A percentile compares a stretch with the other conserved stretches of the same genome.
Evolutionary conservation across 2,797 vertebrate species (phyloP).

Genomic region (Gorsachius magnificus): DNA sequence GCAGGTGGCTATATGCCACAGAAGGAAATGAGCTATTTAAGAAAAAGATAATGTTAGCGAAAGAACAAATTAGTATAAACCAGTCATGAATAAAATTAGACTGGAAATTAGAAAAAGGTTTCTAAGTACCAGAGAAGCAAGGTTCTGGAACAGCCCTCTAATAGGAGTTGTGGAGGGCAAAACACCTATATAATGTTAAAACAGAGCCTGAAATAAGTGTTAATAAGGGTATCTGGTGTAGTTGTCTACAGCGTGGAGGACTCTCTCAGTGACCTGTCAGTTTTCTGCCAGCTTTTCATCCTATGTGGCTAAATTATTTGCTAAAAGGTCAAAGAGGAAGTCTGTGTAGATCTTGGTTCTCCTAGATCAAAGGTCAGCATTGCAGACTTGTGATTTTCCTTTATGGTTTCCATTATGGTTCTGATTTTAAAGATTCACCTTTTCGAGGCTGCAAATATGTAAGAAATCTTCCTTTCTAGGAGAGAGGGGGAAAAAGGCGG

Average conservation of each 20-base stretch:
- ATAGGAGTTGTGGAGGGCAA: neutral
- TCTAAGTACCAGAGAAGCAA: conserved; percentile 25
- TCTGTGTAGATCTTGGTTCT: neutral
- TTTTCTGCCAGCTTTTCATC: neutral
- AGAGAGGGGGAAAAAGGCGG: neutral
- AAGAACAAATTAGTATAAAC: conserved; percentile 42
- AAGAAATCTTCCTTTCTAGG: neutral
- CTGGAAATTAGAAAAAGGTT: conserved; percentile 33
- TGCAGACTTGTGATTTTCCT: neutral
- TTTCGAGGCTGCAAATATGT: neutral
- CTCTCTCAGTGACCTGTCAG: neutral
- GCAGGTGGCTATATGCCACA: neutral
- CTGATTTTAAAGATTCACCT: neutral
- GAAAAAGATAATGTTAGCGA: conserved; percentile 10
- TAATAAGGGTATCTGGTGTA: neutral
- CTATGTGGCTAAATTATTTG: neutral
- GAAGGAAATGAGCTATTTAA: conserved; percentile 43
- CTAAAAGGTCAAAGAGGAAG: neutral
- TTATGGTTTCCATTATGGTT: neutral
- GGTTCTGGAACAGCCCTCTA: conserved; percentile 29
- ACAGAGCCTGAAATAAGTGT: neutral
- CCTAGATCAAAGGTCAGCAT: neutral
- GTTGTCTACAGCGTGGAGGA: neutral
- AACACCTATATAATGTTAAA: neutral
- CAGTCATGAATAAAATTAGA: conserved; percentile 61